Percentiles rank a stretch among this genome's conserved stretches.
Conservation (phyloP, 2,888 invertebrate species). For the Drosophila barbarae region DNA sequence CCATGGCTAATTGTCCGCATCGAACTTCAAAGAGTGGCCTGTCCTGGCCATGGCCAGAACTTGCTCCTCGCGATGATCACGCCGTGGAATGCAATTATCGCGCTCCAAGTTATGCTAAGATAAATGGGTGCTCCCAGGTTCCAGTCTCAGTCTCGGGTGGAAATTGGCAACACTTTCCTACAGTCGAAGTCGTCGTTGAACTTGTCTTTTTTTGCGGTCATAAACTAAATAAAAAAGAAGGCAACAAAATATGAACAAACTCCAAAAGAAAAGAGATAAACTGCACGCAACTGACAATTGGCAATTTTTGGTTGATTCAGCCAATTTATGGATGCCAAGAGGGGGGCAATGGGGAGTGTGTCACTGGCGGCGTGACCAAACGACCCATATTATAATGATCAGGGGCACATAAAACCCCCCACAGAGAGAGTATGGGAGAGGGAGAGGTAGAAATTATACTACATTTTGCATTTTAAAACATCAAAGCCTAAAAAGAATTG, state of each 20-base stretch:
- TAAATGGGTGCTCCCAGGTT: slow-evolving; percentile 56
- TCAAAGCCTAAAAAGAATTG: too few relatives aligned
- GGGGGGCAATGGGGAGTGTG: slow-evolving; percentile 6
- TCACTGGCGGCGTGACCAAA: slow-evolving; percentile 63
- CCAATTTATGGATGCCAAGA: slow-evolving; percentile 53
- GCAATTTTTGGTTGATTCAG: slow-evolving; percentile 67
- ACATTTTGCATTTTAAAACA: not conserved
- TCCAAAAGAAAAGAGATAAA: slow-evolving; percentile 17
- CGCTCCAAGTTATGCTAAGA: slow-evolving; percentile 72
- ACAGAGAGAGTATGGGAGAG: not conserved
- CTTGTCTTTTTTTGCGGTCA: slow-evolving; percentile 10
- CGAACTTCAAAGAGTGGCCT: slow-evolving; percentile 56
- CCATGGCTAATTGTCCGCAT: slow-evolving; percentile 76
- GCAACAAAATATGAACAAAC: slow-evolving; percentile 39
- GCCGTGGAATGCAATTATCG: slow-evolving; percentile 76
- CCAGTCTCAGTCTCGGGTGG: slow-evolving; percentile 24
- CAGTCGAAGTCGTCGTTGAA: slow-evolving; percentile 11
- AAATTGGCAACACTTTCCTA: slow-evolving; percentile 71
- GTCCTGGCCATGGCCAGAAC: slow-evolving; percentile 18
- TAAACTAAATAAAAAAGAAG: slow-evolving; percentile 42
- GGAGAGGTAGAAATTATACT: not conserved
- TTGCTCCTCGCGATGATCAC: slow-evolving; percentile 21
- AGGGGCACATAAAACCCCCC: not conserved
- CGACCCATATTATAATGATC: slow-evolving; percentile 47
- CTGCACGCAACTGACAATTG: slow-evolving; percentile 58